Percentiles rank a stretch among this genome's conserved stretches.
phyloP scores from a whole-genome alignment of 2,888 invertebrate species.

The Cremastobaeus sp. region DNA sequence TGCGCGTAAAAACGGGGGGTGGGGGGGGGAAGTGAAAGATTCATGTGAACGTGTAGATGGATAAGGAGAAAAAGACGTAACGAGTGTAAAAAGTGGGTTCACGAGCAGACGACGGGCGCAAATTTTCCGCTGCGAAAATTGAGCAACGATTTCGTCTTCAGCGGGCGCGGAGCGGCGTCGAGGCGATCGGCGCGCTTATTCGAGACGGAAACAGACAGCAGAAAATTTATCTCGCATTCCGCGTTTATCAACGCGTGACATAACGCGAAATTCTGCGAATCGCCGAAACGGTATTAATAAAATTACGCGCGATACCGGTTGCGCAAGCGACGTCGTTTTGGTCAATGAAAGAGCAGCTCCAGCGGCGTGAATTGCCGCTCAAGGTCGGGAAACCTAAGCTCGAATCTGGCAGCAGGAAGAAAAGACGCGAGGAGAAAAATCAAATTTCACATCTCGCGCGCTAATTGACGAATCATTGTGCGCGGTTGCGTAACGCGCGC shows the following conservation, averaged over 20 bases:
- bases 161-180: no score
- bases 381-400: conserved; percentile 13
- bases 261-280: conserved; percentile 30
- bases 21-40: no score
- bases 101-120: no score
- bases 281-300: conserved; percentile 39
- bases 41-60: no score
- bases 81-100: no score
- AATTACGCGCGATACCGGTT: conserved; percentile 23
- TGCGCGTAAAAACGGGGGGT: no score
- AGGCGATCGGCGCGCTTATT: no score
- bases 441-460: conserved; percentile 34
- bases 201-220: conserved; percentile 13
- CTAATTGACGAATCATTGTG: conserved; percentile 47
- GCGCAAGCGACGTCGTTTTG: conserved; percentile 26
- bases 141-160: no score
- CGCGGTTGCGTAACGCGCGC: conserved; percentile 45
- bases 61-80: no score
- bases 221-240: conserved; percentile 27
- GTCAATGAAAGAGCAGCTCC: conserved; percentile 8
- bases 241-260: conserved; percentile 33
- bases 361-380: conserved; percentile 8
- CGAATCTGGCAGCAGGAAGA: neutral
- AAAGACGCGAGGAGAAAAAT: conserved; percentile 11
- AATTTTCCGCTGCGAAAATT: no score